These are phyloP conservation scores for Gymnoscopelus braueri DNA, from an alignment of 2,797 vertebrate genomes.

Conservation along the genomic window DNA sequence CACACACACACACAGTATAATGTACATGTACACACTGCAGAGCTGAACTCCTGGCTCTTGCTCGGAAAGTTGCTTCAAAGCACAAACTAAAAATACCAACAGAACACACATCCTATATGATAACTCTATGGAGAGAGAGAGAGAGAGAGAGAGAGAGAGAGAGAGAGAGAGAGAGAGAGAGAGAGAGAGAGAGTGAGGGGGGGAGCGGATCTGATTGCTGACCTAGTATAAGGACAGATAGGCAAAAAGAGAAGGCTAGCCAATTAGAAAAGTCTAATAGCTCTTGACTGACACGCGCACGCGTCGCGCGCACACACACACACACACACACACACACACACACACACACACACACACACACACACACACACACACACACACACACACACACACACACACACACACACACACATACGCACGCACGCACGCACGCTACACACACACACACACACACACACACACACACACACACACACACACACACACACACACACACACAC, in stretches of 20 bases:
- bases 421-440: background rate
- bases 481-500: constrained; percentile 13
- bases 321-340: constrained; percentile 9
- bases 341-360: background rate
- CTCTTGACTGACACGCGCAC: constrained; percentile 27
- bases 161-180: constrained; percentile 3
- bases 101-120: constrained; percentile 36
- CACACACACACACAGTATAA: background rate
- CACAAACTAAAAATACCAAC: constrained; percentile 72
- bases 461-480: constrained; percentile 2
- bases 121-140: constrained; percentile 1
- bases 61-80: constrained; percentile 43
- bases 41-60: constrained; percentile 13
- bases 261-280: constrained; percentile 65
- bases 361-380: background rate
- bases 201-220: constrained; percentile 38
- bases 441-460: constrained; percentile 11
- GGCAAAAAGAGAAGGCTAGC: constrained; percentile 30
- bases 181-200: constrained; percentile 3
- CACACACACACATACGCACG: background rate
- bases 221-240: constrained; percentile 37
- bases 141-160: constrained; percentile 1
- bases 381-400: constrained; percentile 5
- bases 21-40: too few species aligned
- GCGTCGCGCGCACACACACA: constrained; percentile 11